Conservation (phyloP, 92 coral and sea anemone genomes). For the Phenganax subtilis region DNA sequence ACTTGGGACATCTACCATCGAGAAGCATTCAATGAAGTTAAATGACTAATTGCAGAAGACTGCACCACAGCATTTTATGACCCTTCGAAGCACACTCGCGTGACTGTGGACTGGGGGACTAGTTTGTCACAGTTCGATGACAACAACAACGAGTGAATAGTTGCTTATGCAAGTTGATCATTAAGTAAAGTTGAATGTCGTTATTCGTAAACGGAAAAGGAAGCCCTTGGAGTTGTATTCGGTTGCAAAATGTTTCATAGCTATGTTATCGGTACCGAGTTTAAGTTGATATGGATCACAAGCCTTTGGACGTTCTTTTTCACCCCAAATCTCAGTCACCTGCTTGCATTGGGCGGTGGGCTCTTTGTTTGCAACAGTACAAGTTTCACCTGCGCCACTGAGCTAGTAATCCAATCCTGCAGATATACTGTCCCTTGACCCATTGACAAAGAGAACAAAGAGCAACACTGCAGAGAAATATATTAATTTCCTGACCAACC, state of each 20-base stretch:
- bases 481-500: slow-evolving; percentile 20
- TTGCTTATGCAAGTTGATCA: not conserved
- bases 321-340: not conserved
- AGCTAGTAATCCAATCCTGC: slow-evolving; percentile 1
- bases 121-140: not conserved
- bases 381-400: slow-evolving; percentile 1
- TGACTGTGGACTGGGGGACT: not conserved
- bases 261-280: not conserved
- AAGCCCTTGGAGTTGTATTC: too few species aligned
- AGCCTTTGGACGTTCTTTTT: not conserved
- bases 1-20: not conserved
- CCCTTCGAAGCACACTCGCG: not conserved
- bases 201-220: too few species aligned
- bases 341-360: slow-evolving; percentile 9
- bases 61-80: not conserved
- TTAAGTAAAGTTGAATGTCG: too few species aligned
- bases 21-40: not conserved
- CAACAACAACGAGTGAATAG: not conserved
- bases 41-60: not conserved
- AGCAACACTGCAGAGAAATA: slow-evolving; percentile 28
- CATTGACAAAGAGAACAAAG: not conserved
- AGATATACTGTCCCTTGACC: not conserved
- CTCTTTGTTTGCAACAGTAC: slow-evolving; percentile 12
- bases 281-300: not conserved
- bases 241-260: too few species aligned